phyloP scores from a whole-genome alignment of 2,888 invertebrate genomes.

The Tachina lurida region DNA sequence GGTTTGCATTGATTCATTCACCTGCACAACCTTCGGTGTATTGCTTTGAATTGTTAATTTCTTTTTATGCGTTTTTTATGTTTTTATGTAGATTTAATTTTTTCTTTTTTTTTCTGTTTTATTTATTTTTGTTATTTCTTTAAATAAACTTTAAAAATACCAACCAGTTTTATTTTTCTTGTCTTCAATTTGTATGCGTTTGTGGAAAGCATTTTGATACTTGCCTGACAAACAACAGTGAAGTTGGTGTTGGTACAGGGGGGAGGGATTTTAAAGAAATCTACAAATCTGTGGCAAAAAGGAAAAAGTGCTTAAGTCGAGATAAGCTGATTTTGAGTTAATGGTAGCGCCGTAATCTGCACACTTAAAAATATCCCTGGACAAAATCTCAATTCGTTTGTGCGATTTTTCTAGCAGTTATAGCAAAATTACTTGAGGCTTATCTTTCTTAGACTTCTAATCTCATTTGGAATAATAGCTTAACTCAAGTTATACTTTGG shows the following conservation, averaged over 20 bases:
- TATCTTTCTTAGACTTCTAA: no score
- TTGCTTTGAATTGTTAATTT: slow-evolving; percentile 60
- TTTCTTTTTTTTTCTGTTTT: slow-evolving; percentile 7
- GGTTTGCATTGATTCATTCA: slow-evolving; percentile 48
- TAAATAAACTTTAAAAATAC: slow-evolving; percentile 40
- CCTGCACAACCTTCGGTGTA: slow-evolving; percentile 64
- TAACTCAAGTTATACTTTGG: no score
- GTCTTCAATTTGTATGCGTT: slow-evolving; percentile 4
- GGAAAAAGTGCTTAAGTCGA: no score
- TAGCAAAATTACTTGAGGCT: no score
- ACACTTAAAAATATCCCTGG: no score
- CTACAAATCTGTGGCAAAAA: no score
- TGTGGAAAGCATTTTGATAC: background rate
- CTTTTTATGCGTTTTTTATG: slow-evolving; percentile 41
- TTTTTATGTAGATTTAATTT: slow-evolving; percentile 43
- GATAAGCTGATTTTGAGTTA: no score
- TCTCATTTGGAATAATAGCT: no score
- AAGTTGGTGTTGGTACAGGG: background rate
- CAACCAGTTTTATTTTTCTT: slow-evolving; percentile 45
- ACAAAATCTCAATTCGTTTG: no score
- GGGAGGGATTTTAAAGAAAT: background rate
- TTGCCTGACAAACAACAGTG: background rate
- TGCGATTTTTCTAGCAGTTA: no score
- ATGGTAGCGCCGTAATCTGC: no score
- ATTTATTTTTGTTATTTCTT: background rate